These are phyloP conservation scores for Microcebus griseorufus DNA, from an alignment of 2,113 vertebrate genomes.

Conservation along the genomic window DNA sequence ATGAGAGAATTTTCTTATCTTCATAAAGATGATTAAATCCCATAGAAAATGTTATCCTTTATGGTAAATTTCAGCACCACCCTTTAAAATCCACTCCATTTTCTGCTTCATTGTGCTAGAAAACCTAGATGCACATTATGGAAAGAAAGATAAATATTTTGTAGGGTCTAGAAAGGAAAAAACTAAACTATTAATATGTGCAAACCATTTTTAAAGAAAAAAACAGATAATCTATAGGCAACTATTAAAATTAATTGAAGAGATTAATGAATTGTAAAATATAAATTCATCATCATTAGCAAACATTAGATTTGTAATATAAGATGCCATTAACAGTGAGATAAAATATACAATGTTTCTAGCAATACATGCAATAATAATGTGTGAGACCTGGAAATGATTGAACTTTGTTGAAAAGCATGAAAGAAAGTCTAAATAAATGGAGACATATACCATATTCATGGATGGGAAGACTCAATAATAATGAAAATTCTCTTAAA, in stretches of 20 bases:
- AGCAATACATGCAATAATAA: rapidly evolving
- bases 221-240: not conserved
- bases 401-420: not conserved
- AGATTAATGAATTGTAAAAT: not conserved
- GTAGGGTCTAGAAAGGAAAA: too few relatives aligned
- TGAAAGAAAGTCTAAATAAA: not conserved
- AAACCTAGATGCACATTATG: not conserved
- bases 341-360: too few relatives aligned
- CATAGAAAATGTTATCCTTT: rapidly evolving
- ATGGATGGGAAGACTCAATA: not conserved
- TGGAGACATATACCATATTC: not conserved
- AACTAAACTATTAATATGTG: rapidly evolving
- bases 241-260: not conserved
- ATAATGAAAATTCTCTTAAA: not conserved
- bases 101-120: rapidly evolving
- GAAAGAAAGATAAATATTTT: not conserved
- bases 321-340: not conserved
- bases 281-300: not conserved
- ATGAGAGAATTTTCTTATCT: not conserved
- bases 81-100: not conserved
- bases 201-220: not conserved
- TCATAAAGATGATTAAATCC: too few relatives aligned
- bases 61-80: rapidly evolving
- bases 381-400: rapidly evolving
- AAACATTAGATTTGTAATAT: not conserved